Base-by-base conservation (phyloP, 2,113 vertebrate species). In the Mobula hypostoma region DNA sequence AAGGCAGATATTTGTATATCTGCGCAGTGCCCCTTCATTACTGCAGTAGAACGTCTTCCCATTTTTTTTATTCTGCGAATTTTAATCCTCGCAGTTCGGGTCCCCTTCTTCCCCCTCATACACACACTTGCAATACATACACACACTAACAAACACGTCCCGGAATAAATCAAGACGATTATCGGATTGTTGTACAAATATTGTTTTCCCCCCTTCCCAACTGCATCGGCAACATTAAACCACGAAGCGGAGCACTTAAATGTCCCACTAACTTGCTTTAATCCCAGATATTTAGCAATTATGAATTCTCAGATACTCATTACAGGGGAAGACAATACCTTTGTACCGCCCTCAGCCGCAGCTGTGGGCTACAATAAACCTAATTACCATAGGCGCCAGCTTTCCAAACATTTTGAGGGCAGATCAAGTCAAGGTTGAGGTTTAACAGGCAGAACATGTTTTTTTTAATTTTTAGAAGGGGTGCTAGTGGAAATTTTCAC, bases 331-430 rank as follows among this genome's bases (percentile, higher is more conserved):
- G 56, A 90, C 85, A 90, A 90, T 66, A 66, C 85, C 14, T 17
- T 90, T 17, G 85, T 63, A 90, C 85, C 85, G 85, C 85, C 29
- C 32, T 12, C n/a, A 90, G 58, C 85, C 61, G 32, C 61, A 90
- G 85, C 85, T 90, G 29, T 90, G 85, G 85, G 85, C 58, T 66
- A 90, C 85, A 90, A 90, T 90, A 90, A 66, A 90, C 85, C 85
- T 90, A n/a, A 90, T 90, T 90, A 90, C 29, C 85, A 66, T 90
- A 66, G 85, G 85, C 85, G 85, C 85, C 85, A 90, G 85, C 85
- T 90, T 90, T 63, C 29, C 61, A 90, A 90, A 90, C n/a, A 90
- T 68, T 90, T 87, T 90, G 17, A n/a, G 61, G 29, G 83, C 14
- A 66, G 58, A 6, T 32, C 27, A 66, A 90, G 85, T 87, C 83